phyloP scores from a whole-genome alignment of 2,888 invertebrate species.

The Trichopria drosophilae region DNA sequence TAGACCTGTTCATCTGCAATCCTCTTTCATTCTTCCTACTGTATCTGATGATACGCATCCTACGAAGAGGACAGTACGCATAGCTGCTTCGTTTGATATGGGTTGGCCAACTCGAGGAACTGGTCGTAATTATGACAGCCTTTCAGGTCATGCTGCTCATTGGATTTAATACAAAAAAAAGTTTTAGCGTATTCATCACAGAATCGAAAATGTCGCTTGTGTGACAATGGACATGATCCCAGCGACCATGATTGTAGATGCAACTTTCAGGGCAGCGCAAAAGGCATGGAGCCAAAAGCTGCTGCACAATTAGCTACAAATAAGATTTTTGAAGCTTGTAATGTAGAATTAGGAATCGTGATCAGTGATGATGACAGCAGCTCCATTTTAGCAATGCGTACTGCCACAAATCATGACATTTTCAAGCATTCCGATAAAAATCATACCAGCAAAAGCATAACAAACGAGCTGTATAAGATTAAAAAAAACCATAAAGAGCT shows the following conservation, averaged over 20 bases:
- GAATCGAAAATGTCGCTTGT: too few relatives aligned
- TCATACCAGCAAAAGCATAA: constrained; percentile 35
- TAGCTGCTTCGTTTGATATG: constrained; percentile 34
- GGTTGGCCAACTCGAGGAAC: constrained; percentile 34
- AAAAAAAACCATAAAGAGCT: constrained; percentile 30
- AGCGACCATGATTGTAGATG: constrained; percentile 37
- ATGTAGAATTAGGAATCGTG: constrained; percentile 34
- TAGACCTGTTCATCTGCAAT: too few relatives aligned
- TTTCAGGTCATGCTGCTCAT: constrained; percentile 34
- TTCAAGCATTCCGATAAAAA: constrained; percentile 39
- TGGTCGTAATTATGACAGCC: constrained; percentile 36
- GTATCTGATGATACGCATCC: too few relatives aligned
- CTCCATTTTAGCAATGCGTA: constrained; percentile 34
- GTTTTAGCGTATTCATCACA: too few relatives aligned
- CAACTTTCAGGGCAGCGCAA: constrained; percentile 25
- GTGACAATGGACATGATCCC: too few relatives aligned
- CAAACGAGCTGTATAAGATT: constrained; percentile 30
- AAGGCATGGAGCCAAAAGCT: constrained; percentile 35
- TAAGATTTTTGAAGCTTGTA: constrained; percentile 24
- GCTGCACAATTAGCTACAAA: constrained; percentile 27
- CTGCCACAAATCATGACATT: constrained; percentile 30
- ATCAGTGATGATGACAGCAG: constrained; percentile 38
- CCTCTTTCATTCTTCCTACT: too few relatives aligned
- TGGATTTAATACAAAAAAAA: constrained; percentile 34
- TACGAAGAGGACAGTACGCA: too few relatives aligned